A percentile compares a stretch with the other conserved stretches of the same genome.
These are phyloP conservation scores for Acrobasis consociella DNA, from an alignment of 2,888 invertebrate genomes.

Conservation along the genomic window DNA sequence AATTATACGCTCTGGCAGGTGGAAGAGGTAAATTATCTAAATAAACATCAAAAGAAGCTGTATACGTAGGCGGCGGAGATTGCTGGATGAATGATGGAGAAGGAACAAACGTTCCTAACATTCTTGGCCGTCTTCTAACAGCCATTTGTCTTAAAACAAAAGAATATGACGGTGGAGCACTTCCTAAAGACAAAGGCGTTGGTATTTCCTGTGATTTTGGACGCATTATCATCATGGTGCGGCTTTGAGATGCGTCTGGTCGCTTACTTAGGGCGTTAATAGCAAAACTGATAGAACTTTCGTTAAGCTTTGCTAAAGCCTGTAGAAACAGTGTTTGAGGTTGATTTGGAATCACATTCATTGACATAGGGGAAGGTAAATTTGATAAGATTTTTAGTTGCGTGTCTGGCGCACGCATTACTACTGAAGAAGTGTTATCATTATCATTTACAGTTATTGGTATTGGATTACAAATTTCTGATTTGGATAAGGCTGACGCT, in stretches of 20 bases:
- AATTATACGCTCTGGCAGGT: conserved; percentile 54
- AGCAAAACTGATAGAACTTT: conserved; percentile 48
- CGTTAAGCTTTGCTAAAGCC: conserved; percentile 61
- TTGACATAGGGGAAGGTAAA: conserved; percentile 41
- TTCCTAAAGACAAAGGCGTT: conserved; percentile 66
- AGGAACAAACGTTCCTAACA: conserved; percentile 73
- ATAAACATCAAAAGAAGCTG: conserved; percentile 72
- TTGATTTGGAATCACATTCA: conserved; percentile 36
- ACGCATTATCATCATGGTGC: neutral
- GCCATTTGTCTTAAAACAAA: conserved; percentile 71
- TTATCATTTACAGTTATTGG: neutral
- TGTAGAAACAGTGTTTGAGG: conserved; percentile 61
- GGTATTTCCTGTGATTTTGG: conserved; percentile 47
- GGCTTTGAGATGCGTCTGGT: conserved; percentile 2
- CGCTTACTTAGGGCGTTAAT: conserved; percentile 29
- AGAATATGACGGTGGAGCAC: conserved; percentile 73
- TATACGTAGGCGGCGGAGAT: conserved; percentile 72
- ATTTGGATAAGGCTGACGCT: too few species aligned
- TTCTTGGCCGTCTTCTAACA: conserved; percentile 58
- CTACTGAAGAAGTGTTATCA: neutral
- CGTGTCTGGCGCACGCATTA: conserved; percentile 22
- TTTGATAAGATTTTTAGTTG: conserved; percentile 40
- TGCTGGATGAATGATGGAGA: conserved; percentile 72
- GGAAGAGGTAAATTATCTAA: conserved; percentile 60
- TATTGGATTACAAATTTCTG: neutral